Evolutionary conservation across 2,888 invertebrate genomes (phyloP).

Genomic region (Aleiodes alternator): DNA sequence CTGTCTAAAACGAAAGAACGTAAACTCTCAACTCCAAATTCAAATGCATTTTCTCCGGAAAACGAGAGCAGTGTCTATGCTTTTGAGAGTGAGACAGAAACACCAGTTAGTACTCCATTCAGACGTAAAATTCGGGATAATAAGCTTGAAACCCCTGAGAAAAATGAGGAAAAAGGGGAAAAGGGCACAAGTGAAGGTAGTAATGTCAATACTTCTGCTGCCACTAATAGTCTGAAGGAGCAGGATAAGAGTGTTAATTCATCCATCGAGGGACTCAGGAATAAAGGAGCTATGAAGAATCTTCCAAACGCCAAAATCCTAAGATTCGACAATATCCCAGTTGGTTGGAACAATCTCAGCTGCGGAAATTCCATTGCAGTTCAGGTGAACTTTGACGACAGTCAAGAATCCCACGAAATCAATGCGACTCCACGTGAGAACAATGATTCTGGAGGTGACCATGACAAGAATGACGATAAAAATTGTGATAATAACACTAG

Average conservation of each 20-base stretch:
- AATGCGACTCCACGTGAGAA: no score
- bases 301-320: no score
- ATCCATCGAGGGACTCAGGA: conserved; percentile 35
- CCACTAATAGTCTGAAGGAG: conserved; percentile 26
- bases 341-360: conserved; percentile 72
- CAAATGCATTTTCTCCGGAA: conserved; percentile 81
- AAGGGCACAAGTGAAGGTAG: conserved; percentile 31
- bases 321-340: conserved; percentile 5
- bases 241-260: conserved; percentile 34
- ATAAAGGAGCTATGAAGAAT: conserved; percentile 45
- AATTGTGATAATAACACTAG: conserved; percentile 62
- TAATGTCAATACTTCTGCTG: conserved; percentile 20
- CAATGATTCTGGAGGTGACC: background rate
- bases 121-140: conserved; percentile 66
- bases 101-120: conserved; percentile 79
- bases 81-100: conserved; percentile 82
- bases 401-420: conserved; percentile 52
- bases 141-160: conserved; percentile 47
- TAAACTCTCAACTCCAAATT: conserved; percentile 73
- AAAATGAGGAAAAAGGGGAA: conserved; percentile 37
- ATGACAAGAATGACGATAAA: conserved; percentile 30
- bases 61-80: conserved; percentile 85
- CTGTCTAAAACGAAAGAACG: conserved; percentile 78
- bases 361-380: conserved; percentile 77
- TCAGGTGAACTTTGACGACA: conserved; percentile 77